A percentile compares a stretch with the other conserved stretches of the same genome.
phyloP scores from a whole-genome alignment of 2,797 vertebrate genomes.

The Petrocephalus sullivani region DNA sequence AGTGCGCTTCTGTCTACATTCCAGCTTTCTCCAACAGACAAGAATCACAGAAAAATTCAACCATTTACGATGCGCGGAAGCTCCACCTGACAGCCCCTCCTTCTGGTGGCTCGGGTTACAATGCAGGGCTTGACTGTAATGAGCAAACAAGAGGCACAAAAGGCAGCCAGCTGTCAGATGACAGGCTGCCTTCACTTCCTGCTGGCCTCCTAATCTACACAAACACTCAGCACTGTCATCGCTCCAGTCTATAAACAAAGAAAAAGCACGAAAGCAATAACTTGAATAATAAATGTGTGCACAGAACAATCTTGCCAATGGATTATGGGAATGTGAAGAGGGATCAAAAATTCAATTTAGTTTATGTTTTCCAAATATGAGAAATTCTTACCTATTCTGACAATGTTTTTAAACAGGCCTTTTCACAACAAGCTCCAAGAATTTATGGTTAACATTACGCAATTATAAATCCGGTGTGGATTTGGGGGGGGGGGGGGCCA shows the following conservation, averaged over 20 bases:
- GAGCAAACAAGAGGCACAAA: not conserved
- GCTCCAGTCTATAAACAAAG: not conserved
- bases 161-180: not conserved
- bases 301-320: not conserved
- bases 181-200: not conserved
- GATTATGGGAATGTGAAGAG: not conserved
- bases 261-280: not conserved
- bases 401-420: not conserved
- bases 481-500: not conserved
- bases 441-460: not conserved
- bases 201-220: not conserved
- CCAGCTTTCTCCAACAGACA: not conserved
- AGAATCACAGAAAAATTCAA: not conserved
- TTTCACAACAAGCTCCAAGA: not conserved
- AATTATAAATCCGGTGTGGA: not conserved
- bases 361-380: not conserved
- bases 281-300: not conserved
- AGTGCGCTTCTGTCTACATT: not conserved
- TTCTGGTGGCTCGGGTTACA: not conserved
- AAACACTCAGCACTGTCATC: not conserved
- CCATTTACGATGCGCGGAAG: not conserved
- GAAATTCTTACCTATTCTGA: not conserved
- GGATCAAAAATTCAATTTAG: not conserved
- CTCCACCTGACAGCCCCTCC: not conserved
- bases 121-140: slow-evolving; percentile 2